Conservation (phyloP, 2,113 vertebrate species). For the Brienomyrus longianalis region DNA sequence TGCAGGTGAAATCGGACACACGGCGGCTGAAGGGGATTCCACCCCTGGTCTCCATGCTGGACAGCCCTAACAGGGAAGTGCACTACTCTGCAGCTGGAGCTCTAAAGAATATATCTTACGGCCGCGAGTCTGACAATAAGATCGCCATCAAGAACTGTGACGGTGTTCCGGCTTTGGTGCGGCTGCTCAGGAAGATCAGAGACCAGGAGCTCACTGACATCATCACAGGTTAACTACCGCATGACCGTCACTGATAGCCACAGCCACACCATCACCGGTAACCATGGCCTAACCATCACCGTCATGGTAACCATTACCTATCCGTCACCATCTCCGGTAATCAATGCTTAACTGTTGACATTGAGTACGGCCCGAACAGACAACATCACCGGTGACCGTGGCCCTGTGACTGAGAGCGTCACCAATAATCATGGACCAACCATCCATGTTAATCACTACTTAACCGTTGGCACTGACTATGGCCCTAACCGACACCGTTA, state of each 20-base stretch:
- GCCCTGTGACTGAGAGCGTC: too few relatives aligned
- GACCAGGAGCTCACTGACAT: constrained; percentile 87
- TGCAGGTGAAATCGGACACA: constrained; percentile 83
- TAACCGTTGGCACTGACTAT: not conserved
- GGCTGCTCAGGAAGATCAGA: constrained; percentile 78
- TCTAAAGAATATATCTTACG: constrained; percentile 92
- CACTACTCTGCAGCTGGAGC: constrained; percentile 88
- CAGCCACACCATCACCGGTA: not conserved
- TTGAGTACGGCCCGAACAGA: not conserved
- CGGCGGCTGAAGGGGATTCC: constrained; percentile 90
- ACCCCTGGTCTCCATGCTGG: constrained; percentile 82
- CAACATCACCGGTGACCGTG: not conserved
- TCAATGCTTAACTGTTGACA: not conserved
- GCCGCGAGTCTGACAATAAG: constrained; percentile 88
- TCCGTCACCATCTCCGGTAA: not conserved
- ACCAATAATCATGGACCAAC: too few relatives aligned
- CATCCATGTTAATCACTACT: too few relatives aligned
- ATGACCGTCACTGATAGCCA: not conserved
- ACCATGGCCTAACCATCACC: not conserved
- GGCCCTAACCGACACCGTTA: not conserved
- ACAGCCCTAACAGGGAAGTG: constrained; percentile 88
- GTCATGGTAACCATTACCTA: not conserved
- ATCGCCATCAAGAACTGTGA: constrained; percentile 96
- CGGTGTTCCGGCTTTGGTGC: constrained; percentile 77
- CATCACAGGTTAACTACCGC: constrained; percentile 78